Evolutionary conservation across 2,888 invertebrate species (phyloP), one percentile per base, ranked within the genome.

Genomic region (Drosophila rellima): DNA sequence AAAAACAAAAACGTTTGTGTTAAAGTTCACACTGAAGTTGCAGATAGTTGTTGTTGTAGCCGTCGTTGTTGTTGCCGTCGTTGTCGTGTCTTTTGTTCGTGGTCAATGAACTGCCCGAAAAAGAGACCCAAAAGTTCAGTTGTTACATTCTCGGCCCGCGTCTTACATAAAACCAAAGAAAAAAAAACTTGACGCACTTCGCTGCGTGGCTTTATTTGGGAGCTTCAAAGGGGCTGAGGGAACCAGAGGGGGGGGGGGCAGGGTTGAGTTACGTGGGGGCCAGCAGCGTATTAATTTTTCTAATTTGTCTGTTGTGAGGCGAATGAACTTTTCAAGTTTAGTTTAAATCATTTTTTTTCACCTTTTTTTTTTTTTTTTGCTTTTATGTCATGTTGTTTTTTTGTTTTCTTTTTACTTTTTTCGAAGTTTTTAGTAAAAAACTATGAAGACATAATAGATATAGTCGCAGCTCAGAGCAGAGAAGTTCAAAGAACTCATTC

Each of bases 231-330:
- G 26, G 8, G 11, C 6, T 15, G 29, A 26, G 17, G 26, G 29
- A 47, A 37, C 7, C 4, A 17, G 15, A 2, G 47, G 39, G 31
- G n/a, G 10, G 8, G 17, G 2, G 47, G 39, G 31, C 4, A 29
- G 4, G 26, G 15, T 15, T 50, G 29, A 31, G 40, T 33, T 45
- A 54, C 52, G 62, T 64, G 65, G 71, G 60, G 69, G 57, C 73
- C 73, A 76, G 88, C 76, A 75, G 83, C 67, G 87, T 85, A 85
- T 88, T 85, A 85, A 85, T 85, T 88, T 84, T 88, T 85, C 88
- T 85, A 85, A 85, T 85, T 85, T 85, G 85, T 85, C 75, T 77
- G 61, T 70, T 31, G 70, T 48, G 79, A 75, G 85, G 85, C 85
- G 85, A 85, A 85, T 88, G 85, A 85, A 85, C 85, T 88, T 79